A percentile compares a stretch with the other conserved stretches of the same genome.
These are phyloP conservation scores for Ferrisia virgata DNA, from an alignment of 2,888 invertebrate species.

Conservation along the genomic window DNA sequence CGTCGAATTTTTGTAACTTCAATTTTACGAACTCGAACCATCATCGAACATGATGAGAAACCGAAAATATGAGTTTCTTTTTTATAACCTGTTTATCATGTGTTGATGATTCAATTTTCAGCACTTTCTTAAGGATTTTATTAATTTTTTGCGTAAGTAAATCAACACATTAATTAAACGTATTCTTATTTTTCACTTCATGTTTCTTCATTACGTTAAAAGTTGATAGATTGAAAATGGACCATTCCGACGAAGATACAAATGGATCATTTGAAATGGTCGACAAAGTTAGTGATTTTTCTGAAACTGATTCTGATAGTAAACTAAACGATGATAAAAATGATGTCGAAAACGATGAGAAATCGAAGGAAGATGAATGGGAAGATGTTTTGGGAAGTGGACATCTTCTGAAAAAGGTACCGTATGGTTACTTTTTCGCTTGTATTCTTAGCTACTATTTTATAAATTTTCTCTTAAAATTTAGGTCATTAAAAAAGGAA, in stretches of 20 bases:
- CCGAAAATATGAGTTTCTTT: neutral
- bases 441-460: neutral
- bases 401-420: conserved; percentile 39
- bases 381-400: conserved; percentile 38
- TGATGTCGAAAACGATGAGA: neutral
- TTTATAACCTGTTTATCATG: neutral
- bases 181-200: neutral
- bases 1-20: neutral
- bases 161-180: neutral
- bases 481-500: conserved; percentile 31
- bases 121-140: neutral
- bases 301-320: conserved; percentile 18
- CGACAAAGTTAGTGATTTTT: conserved; percentile 38
- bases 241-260: conserved; percentile 43
- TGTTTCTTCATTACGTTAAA: neutral
- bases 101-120: neutral
- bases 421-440: neutral
- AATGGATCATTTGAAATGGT: conserved; percentile 45
- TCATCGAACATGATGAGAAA: neutral
- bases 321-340: conserved; percentile 11
- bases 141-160: neutral
- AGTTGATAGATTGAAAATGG: neutral
- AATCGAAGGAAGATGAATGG: conserved; percentile 25
- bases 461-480: neutral
- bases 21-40: neutral